Evolutionary conservation across 1,140 invertebrate genomes (phyloP), one percentile per base, ranked within the genome.

Genomic region (Nasonia giraulti): DNA sequence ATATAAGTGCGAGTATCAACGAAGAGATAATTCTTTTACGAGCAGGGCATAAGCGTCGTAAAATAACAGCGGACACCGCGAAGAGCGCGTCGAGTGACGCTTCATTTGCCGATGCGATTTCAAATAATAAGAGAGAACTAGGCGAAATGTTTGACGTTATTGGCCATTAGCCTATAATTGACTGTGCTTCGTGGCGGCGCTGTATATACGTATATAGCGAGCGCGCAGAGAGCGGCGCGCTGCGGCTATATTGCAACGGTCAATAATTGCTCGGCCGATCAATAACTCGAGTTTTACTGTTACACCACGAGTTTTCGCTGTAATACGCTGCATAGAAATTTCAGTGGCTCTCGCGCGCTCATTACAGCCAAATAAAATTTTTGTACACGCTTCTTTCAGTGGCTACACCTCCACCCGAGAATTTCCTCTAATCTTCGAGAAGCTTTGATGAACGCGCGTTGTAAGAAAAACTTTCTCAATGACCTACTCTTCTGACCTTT

Each of bases 401-500:
- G 3, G 33, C 31, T n/a, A 44, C 23, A 50, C 69, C 27, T 40
- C 37, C 31, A 55, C 44, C 33, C 44, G 80, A 40, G 71, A 82
- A 76, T 75, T 37, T 76, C 50, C 50, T 83, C 71, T 83, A 83
- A 83, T 83, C 81, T 83, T 77, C 73, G 73, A 77, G 37, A 33
- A 27, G 74, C 55, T 76, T 66, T 81, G 68, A 81, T 73, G 73
- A 82, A 40, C 82, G 71, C 33, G 71, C 71, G 17, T 23, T 62
- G 37, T 74, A 20, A 69, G 82, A 75, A 83, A 84, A 79, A 84
- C 77, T 84, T 84, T 84, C 69, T 80, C 77, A 14, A 66, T 84
- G 77, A 84, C 77, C 83, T 74, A 84, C 77, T 84, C 80, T 84
- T 84, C 68, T 80, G 73, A 84, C 77, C 77, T 80, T 80, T 80